Percentiles rank a stretch among this genome's conserved stretches.
These are phyloP conservation scores for Ostrea edulis DNA, from an alignment of 1,140 invertebrate species.

Conservation along the genomic window DNA sequence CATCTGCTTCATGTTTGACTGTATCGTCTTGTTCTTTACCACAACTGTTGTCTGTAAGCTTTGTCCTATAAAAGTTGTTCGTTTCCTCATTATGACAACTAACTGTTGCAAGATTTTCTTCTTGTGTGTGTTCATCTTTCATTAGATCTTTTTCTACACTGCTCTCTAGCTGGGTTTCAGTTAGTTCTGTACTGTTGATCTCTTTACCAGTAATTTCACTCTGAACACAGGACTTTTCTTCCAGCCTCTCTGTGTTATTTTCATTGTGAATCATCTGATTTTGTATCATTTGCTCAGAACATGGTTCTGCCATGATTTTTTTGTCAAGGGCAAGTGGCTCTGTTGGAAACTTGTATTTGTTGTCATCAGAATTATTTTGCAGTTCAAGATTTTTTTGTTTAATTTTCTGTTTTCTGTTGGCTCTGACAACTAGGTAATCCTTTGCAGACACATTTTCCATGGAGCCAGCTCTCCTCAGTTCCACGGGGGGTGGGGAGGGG, in stretches of 20 bases:
- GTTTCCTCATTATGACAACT: background rate
- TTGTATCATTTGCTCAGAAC: background rate
- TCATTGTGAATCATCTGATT: background rate
- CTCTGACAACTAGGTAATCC: conserved; percentile 29
- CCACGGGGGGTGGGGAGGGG: conserved; percentile 7
- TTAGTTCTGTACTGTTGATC: background rate
- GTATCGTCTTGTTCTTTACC: background rate
- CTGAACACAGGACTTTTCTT: background rate
- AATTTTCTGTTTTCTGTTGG: conserved; percentile 18
- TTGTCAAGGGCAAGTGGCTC: background rate
- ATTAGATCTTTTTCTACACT: background rate
- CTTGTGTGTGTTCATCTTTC: background rate
- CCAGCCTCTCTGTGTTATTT: background rate
- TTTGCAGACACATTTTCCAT: conserved; percentile 34
- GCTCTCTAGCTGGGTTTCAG: background rate
- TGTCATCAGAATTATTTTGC: background rate
- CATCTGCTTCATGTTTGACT: background rate
- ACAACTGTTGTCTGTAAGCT: background rate
- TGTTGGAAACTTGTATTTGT: background rate
- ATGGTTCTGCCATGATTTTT: background rate
- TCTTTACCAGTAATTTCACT: background rate
- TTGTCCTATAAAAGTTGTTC: background rate
- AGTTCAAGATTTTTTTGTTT: conserved; percentile 29
- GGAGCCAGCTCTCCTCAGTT: conserved; percentile 5
- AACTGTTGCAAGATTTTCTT: background rate